Evolutionary conservation across 2,113 vertebrate species (phyloP).

Genomic region (Epinephelus lanceolatus): DNA sequence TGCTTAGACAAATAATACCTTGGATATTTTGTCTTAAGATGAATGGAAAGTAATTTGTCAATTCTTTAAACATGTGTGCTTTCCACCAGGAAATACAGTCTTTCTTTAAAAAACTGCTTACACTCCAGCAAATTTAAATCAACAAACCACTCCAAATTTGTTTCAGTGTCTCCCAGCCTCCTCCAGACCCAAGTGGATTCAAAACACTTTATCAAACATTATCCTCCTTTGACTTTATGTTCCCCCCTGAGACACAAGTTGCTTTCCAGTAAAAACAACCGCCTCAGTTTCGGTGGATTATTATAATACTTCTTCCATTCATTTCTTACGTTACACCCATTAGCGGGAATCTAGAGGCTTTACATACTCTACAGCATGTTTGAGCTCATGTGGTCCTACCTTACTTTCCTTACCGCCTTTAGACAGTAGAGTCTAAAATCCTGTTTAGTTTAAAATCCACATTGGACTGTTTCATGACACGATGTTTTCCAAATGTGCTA

Average conservation of each 20-base stretch:
- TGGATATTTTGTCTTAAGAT: too few species aligned
- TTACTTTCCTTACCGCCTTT: background rate
- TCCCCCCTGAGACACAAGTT: background rate
- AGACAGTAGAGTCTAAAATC: background rate
- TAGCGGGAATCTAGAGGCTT: background rate
- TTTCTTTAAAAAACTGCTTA: background rate
- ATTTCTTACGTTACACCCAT: conserved; percentile 9
- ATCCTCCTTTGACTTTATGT: background rate
- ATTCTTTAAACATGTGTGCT: background rate
- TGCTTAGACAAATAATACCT: background rate
- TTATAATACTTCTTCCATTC: background rate
- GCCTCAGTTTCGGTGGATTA: background rate
- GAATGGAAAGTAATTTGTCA: background rate
- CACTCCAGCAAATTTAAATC: background rate
- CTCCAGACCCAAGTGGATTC: background rate
- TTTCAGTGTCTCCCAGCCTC: background rate
- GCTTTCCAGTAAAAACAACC: background rate
- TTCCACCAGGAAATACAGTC: background rate
- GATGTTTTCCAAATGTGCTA: conserved; percentile 11
- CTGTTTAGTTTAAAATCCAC: conserved; percentile 31
- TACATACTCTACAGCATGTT: background rate
- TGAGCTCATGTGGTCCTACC: background rate
- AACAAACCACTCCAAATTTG: background rate
- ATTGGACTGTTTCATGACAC: conserved; percentile 16
- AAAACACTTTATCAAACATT: background rate